These are phyloP conservation scores for Periophthalmodon schlosseri DNA, from an alignment of 2,113 vertebrate species.

Conservation along the genomic window DNA sequence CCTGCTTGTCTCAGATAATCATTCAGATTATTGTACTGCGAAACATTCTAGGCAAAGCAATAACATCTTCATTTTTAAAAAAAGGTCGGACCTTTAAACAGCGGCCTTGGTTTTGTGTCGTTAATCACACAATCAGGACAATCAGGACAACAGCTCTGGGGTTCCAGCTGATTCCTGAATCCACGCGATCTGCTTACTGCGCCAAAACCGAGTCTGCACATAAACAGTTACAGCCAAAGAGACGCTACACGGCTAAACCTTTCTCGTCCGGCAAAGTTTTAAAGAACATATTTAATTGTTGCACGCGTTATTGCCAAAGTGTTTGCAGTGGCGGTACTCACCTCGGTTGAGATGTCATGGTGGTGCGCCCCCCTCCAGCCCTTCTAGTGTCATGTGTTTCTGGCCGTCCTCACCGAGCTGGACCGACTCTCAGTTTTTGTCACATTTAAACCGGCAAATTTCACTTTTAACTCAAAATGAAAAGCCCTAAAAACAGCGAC, in stretches of 20 bases:
- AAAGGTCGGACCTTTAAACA: background rate
- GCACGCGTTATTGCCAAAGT: background rate
- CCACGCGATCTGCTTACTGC: constrained; percentile 30
- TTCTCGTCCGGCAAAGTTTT: background rate
- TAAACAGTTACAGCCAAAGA: background rate
- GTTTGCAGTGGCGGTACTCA: constrained; percentile 57
- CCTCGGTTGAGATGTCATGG: constrained; percentile 79
- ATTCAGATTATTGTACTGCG: too few relatives aligned
- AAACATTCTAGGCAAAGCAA: background rate
- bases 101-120: background rate
- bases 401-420: constrained; percentile 43
- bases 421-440: constrained; percentile 28
- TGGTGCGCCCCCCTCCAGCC: constrained; percentile 58
- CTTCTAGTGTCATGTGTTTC: constrained; percentile 66
- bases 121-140: background rate
- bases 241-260: background rate
- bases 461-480: background rate
- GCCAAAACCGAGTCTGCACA: constrained; percentile 15
- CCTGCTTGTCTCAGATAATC: too few relatives aligned
- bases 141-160: background rate
- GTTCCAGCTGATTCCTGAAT: constrained; percentile 71
- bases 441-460: constrained; percentile 53
- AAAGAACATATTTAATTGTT: background rate
- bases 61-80: background rate
- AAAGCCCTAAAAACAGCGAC: background rate